Evolutionary conservation across 2,797 vertebrate genomes (phyloP), one percentile per base, ranked within the genome.

Genomic region (Zalophus californianus): DNA sequence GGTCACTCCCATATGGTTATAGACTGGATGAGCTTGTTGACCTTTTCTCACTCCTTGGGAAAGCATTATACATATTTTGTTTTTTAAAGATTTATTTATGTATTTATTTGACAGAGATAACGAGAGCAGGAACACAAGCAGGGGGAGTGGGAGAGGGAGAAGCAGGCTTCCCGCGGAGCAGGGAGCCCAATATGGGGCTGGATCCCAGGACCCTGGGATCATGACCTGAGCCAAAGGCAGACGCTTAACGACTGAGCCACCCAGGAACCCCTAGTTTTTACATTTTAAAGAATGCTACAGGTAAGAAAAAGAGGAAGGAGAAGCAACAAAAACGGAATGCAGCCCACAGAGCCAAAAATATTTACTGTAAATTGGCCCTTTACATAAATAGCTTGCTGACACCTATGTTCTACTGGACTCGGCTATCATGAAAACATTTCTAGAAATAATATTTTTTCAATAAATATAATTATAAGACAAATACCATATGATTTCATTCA

Each of bases 381-480:
- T 56, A 48, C 23, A 91, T 60, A 96, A 96, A 68, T 88, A 75
- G 52, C 58, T 77, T 91, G 50, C 44, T 92, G 70, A 88, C 8
- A 4, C 66, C 20, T 73, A 23, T 90, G 32, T 44, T 73, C 62
- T n/a, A 75, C 27, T 48, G n/a, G 56, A 75, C 80, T 80, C n/a
- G 73, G 56, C 44, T 72, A 50, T 79, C 25, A 83, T 41, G 21
- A 82, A 96, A 91, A 66, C 52, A 87, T 60, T 80, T 85, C 66
- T 48, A 86, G 54, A 90, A 90, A 60, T 82, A 82, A 50, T 62
- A 29, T 62, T 86, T 92, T 92, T 86, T 58, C 52, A 54, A 85
- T 58, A 72, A 44, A 72, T 72, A 66, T 58, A 72, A 44, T 64
- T 72, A 66, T 58, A 62, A 35, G 66, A 35, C 8, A 68, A 68